Base-by-base conservation (phyloP, 2,113 vertebrate species). In the Muscicapa adusta region DNA sequence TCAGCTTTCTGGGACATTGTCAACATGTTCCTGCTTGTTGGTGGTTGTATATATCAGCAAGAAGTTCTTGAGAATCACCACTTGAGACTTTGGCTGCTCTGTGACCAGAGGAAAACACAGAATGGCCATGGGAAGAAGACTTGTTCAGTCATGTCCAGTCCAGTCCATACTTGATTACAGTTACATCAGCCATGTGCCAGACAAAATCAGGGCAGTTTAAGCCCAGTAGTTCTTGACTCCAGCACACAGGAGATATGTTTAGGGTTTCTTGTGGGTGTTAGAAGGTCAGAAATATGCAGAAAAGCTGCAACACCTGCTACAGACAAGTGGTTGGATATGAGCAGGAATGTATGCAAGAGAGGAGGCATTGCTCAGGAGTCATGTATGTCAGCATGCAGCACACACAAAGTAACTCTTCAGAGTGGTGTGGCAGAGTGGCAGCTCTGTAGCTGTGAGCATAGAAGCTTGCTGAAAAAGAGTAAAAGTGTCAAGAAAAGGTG, bases 391-490 rank as follows among this genome's bases (percentile, higher is more conserved):
- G 48, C 31, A 14, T 3, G 28, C 20, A 43, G 26, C 3, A 0
- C 10, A 29, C 1, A 2, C 14, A 14, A 13, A 25, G 47, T 10
- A 18, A 36, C 24, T 51, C 60, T 88, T 73, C 0, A 0, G 33
- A 72, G 24, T 5, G 10, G 1, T 31, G 20, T 28, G 26, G n/a
- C 47, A 48, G 47, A 48, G 28, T 73, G n/a, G 36, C 36, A 84
- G 63, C 14, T 3, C 0, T 9, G 5, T 23, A 70, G 29, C 51
- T 91, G 50, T 47, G 23, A 83, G 62, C 20, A 38, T 15, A 56
- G 47, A 42, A 73, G 16, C 40, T 80, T 76, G 51, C 63, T 93
- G 54, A 29, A 48, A 75, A 84, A 72, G 28, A 47, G n/a, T 16
- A 73, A 50, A 56, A 0, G 0, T 10, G 8, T 51, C 56, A 43